Conservation (phyloP, 2,888 invertebrate species). For the Luperina nickerlii region DNA sequence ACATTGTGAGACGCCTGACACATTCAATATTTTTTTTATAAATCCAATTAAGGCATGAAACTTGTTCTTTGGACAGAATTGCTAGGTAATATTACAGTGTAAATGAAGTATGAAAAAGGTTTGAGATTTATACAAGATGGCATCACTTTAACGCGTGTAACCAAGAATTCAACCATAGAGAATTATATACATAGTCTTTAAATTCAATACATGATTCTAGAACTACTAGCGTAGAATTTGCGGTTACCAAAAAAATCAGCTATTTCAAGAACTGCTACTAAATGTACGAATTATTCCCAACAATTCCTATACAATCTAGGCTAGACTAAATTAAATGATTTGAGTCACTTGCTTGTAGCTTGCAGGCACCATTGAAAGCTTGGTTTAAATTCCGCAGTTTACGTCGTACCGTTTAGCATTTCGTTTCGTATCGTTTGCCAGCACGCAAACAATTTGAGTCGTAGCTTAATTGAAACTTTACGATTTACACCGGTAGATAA, state of each 20-base stretch:
- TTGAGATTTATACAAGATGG: background rate
- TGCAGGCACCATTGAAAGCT: conserved; percentile 4
- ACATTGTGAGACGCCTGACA: conserved; percentile 31
- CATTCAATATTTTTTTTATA: conserved; percentile 51
- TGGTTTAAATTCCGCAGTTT: conserved; percentile 19
- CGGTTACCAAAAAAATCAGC: background rate
- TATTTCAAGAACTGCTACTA: background rate
- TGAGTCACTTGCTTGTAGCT: conserved; percentile 24
- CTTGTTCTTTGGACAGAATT: conserved; percentile 28
- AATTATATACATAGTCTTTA: no score
- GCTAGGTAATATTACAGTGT: conserved; percentile 6
- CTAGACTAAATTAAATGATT: conserved; percentile 8
- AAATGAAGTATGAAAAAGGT: background rate
- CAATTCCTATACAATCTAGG: conserved; percentile 11
- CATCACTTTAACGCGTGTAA: background rate
- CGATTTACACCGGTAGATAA: background rate
- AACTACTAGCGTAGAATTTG: background rate
- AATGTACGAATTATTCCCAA: conserved; percentile 39
- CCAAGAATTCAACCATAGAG: background rate
- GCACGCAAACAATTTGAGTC: background rate
- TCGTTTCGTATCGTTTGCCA: background rate
- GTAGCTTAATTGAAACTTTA: no score
- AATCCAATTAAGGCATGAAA: conserved; percentile 45
- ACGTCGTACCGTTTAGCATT: conserved; percentile 17
- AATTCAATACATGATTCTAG: no score